These are phyloP conservation scores for Pogonocherus hispidulus DNA, from an alignment of 2,888 invertebrate species.

Conservation along the genomic window DNA sequence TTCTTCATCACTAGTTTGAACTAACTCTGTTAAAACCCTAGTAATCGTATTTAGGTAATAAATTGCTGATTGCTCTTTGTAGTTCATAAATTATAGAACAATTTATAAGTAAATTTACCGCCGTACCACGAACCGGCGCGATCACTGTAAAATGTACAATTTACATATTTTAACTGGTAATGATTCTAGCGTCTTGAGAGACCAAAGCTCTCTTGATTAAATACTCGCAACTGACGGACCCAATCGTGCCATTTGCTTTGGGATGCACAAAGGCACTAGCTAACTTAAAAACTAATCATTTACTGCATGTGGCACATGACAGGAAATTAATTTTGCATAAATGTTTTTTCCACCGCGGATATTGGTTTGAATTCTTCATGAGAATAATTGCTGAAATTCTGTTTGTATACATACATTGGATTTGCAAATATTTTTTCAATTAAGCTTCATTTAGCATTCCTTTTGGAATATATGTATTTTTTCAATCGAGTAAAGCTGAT, in stretches of 20 bases:
- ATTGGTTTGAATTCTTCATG: constrained; percentile 23
- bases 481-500: constrained; percentile 5
- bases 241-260: constrained; percentile 11
- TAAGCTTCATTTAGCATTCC: constrained; percentile 16
- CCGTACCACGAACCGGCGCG: neutral
- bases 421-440: constrained; percentile 9
- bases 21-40: no score
- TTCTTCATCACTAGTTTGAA: no score
- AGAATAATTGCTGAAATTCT: neutral
- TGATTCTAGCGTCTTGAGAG: neutral
- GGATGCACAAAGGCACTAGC: constrained; percentile 15
- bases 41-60: no score
- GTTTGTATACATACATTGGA: constrained; percentile 6
- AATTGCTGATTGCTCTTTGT: no score
- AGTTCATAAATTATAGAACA: neutral
- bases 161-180: constrained; percentile 1
- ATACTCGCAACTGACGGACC: neutral
- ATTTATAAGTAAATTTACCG: neutral
- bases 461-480: constrained; percentile 13
- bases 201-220: constrained; percentile 20
- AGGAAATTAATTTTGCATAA: constrained; percentile 28
- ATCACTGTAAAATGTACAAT: constrained; percentile 4
- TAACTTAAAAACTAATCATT: constrained; percentile 26
- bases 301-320: constrained; percentile 13
- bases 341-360: constrained; percentile 2